Evolutionary conservation across 1,140 invertebrate species (phyloP).

Genomic region (Fopius arisanus): DNA sequence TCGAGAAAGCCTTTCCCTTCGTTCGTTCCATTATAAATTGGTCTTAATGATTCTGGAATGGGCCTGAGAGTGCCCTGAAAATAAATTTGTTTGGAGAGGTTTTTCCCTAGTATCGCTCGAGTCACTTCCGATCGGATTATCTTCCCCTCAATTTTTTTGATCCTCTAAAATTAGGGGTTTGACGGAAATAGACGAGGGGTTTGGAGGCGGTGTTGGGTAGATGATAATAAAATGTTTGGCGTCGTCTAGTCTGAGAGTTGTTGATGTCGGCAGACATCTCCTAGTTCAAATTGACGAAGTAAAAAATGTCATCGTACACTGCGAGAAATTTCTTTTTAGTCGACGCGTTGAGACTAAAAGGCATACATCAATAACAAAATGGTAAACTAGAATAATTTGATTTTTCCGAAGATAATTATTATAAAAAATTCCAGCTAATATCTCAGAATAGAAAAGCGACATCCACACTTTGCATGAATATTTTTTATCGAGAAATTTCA

Average conservation of each 20-base stretch:
- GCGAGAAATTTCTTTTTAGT: too few relatives aligned
- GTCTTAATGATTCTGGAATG: too few relatives aligned
- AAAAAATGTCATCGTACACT: neutral
- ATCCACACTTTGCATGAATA: too few relatives aligned
- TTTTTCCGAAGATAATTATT: too few relatives aligned
- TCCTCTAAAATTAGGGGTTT: neutral
- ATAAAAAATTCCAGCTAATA: too few relatives aligned
- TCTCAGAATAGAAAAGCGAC: too few relatives aligned
- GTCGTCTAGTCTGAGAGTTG: constrained; percentile 26
- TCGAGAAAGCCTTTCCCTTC: too few relatives aligned
- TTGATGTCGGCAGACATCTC: neutral
- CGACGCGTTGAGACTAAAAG: too few relatives aligned
- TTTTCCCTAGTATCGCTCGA: neutral
- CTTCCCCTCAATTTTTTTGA: neutral
- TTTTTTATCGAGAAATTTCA: too few relatives aligned
- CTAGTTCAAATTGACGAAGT: neutral
- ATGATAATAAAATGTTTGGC: constrained; percentile 19
- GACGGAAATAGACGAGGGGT: neutral
- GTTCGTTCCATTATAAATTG: too few relatives aligned
- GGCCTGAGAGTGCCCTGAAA: neutral
- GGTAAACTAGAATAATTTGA: too few relatives aligned
- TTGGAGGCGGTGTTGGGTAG: neutral
- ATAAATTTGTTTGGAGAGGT: neutral
- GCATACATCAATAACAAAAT: too few relatives aligned
- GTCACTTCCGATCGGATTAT: neutral